A percentile compares a stretch with the other conserved stretches of the same genome.
Evolutionary conservation across 2,888 invertebrate species (phyloP).

Genomic region (Andricus quercusramuli): DNA sequence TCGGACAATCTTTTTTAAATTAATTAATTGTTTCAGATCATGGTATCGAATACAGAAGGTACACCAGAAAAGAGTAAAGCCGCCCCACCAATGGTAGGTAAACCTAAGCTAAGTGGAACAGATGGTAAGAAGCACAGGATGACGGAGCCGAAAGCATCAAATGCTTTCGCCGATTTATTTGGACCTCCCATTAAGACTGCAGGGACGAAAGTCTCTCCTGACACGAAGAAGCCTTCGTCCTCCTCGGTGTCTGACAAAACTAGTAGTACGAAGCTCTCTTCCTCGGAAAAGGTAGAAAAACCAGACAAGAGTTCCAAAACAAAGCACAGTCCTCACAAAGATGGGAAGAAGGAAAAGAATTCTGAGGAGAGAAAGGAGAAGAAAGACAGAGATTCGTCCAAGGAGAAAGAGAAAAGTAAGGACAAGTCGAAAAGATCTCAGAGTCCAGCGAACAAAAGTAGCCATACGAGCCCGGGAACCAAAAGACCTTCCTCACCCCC

Average conservation of each 20-base stretch:
- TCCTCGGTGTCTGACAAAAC: conserved; percentile 62
- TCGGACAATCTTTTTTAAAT: conserved; percentile 16
- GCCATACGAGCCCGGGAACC: conserved; percentile 69
- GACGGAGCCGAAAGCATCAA: conserved; percentile 79
- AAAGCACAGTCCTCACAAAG: conserved; percentile 82
- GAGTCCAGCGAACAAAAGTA: conserved; percentile 75
- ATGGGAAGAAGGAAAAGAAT: conserved; percentile 78
- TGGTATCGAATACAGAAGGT: conserved; percentile 80
- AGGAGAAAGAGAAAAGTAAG: conserved; percentile 80
- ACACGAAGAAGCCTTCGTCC: conserved; percentile 81
- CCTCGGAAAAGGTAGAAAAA: conserved; percentile 82
- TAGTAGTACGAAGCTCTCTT: conserved; percentile 72
- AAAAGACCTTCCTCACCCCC: conserved; percentile 69
- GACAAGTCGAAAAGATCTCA: conserved; percentile 80
- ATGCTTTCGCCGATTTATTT: conserved; percentile 89
- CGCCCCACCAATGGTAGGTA: conserved; percentile 83
- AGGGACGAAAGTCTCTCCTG: conserved; percentile 82
- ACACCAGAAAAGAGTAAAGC: conserved; percentile 82
- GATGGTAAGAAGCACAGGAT: conserved; percentile 75
- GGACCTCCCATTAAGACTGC: conserved; percentile 90
- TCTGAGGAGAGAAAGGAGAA: conserved; percentile 78
- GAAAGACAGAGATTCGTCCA: conserved; percentile 78
- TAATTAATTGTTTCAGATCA: conserved; percentile 60
- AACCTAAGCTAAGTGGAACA: conserved; percentile 84
- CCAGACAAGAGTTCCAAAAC: conserved; percentile 74